A percentile compares a stretch with the other conserved stretches of the same genome.
Evolutionary conservation across 2,888 invertebrate genomes (phyloP).

Genomic region (Ochropleura plecta): DNA sequence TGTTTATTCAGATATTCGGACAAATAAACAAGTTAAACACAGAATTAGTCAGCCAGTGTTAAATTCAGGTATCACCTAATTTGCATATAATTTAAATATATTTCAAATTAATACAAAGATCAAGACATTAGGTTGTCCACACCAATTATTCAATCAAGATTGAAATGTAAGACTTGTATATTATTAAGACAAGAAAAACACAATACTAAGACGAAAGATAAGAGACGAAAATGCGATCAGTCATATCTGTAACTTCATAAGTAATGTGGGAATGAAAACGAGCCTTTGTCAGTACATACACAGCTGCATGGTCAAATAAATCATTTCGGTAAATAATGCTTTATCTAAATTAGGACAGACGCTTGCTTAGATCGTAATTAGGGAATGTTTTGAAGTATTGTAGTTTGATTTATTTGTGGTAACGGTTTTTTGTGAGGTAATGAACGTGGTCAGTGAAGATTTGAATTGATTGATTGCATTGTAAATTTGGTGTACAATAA

Average conservation of each 20-base stretch:
- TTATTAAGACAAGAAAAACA: conserved; percentile 47
- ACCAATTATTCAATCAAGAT: conserved; percentile 58
- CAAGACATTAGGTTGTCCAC: conserved; percentile 43
- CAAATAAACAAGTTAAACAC: conserved; percentile 40
- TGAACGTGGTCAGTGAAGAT: not conserved
- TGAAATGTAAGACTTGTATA: conserved; percentile 38
- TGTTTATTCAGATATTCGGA: conserved; percentile 24
- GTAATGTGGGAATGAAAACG: conserved; percentile 84
- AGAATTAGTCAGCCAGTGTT: conserved; percentile 49
- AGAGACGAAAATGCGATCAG: conserved; percentile 78
- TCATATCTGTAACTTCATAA: conserved; percentile 79
- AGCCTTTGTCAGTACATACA: conserved; percentile 73
- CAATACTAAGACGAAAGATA: conserved; percentile 61
- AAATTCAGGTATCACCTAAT: conserved; percentile 51
- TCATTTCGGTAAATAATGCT: conserved; percentile 80
- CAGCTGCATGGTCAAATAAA: conserved; percentile 84
- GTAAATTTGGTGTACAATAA: too few relatives aligned
- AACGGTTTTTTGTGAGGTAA: not conserved
- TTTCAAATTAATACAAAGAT: conserved; percentile 41
- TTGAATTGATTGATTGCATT: too few relatives aligned
- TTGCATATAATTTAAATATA: conserved; percentile 55
- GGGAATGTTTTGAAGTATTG: conserved; percentile 38
- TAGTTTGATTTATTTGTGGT: conserved; percentile 7
- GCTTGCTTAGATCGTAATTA: conserved; percentile 75
- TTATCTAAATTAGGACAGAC: conserved; percentile 80